Conservation (phyloP, 2,888 invertebrate species). For the Euplagia quadripunctaria region DNA sequence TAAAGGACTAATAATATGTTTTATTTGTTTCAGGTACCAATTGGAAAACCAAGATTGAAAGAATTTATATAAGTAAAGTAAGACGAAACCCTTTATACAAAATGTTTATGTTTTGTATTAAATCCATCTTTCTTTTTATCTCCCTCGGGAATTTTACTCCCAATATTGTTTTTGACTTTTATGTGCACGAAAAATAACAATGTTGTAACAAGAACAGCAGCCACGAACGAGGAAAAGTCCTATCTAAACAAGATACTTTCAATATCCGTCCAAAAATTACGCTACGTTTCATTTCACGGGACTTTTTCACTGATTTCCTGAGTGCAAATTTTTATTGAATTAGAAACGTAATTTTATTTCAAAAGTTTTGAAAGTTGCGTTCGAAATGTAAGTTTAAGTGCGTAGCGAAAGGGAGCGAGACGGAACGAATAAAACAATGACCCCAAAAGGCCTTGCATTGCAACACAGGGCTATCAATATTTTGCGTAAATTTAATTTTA, state of each 20-base stretch:
- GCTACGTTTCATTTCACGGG: conserved; percentile 24
- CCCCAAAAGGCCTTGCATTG: conserved; percentile 61
- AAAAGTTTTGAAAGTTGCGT: conserved; percentile 22
- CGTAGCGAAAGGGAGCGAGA: conserved; percentile 62
- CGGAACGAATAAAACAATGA: conserved; percentile 70
- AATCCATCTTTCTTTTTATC: not conserved
- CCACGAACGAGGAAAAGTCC: conserved; percentile 17
- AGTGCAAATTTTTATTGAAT: conserved; percentile 36
- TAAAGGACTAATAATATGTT: not conserved
- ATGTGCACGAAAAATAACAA: conserved; percentile 15
- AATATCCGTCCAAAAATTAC: conserved; percentile 35
- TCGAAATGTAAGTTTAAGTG: conserved; percentile 29
- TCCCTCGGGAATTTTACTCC: conserved; percentile 8
- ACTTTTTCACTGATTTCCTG: conserved; percentile 32
- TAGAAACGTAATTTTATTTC: conserved; percentile 38
- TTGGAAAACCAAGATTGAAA: not conserved
- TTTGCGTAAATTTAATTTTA: conserved; percentile 1
- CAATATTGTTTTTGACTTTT: conserved; percentile 3
- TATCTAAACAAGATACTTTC: conserved; percentile 21
- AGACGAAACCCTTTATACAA: not conserved
- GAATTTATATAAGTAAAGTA: not conserved
- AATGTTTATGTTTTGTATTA: not conserved
- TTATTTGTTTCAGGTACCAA: conserved; percentile 43
- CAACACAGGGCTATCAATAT: conserved; percentile 35
- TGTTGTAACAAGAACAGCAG: conserved; percentile 9